These are phyloP conservation scores for Staurois parvus DNA, from an alignment of 2,797 vertebrate species.

Conservation along the genomic window DNA sequence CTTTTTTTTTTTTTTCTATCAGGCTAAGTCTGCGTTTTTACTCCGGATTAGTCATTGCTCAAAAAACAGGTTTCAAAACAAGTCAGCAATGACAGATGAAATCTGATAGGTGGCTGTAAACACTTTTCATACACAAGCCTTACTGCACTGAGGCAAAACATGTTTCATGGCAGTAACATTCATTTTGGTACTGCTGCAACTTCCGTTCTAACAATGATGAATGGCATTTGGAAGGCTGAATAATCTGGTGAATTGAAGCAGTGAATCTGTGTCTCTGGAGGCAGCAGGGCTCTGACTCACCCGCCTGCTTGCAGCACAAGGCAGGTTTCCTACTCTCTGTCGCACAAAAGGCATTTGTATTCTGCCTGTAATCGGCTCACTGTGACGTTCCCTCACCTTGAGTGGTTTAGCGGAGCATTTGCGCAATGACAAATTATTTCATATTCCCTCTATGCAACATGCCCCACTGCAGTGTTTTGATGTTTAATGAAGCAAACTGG, in stretches of 20 bases:
- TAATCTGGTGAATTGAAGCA: conserved; percentile 24
- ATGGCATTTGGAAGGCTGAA: conserved; percentile 25
- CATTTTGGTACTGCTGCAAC: neutral
- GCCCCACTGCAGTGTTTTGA: conserved; percentile 24
- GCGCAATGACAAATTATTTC: conserved; percentile 47
- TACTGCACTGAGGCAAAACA: neutral
- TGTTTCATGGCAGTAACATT: neutral
- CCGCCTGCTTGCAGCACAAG: neutral
- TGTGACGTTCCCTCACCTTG: conserved; percentile 47
- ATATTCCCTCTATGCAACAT: conserved; percentile 26
- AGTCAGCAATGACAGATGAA: too few relatives aligned
- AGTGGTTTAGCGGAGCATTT: conserved; percentile 27
- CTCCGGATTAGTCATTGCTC: too few relatives aligned
- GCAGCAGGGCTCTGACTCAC: conserved; percentile 8
- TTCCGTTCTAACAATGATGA: conserved; percentile 7
- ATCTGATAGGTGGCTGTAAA: neutral
- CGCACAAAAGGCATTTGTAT: conserved; percentile 21
- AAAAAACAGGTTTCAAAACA: too few relatives aligned
- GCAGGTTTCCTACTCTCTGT: conserved; percentile 8
- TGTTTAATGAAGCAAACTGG: conserved; percentile 36
- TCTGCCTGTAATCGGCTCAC: conserved; percentile 13
- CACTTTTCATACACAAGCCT: neutral
- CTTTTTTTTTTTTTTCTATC: too few relatives aligned
- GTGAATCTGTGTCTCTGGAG: conserved; percentile 20
- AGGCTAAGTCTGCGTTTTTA: too few relatives aligned